Conservation (phyloP, 2,113 vertebrate species). For the Manacus vitellinus region DNA sequence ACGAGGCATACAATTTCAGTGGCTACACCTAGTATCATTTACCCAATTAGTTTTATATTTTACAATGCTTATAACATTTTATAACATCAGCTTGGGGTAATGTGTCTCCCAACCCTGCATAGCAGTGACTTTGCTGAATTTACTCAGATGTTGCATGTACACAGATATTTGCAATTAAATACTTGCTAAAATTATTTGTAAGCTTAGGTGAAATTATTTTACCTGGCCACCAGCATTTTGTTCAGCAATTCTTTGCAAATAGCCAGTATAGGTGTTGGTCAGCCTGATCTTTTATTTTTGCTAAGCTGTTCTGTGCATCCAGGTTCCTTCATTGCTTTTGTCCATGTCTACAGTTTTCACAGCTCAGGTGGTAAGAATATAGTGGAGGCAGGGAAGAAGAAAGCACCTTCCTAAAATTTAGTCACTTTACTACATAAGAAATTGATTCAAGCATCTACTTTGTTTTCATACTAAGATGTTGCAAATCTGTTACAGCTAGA, state of each 20-base stretch:
- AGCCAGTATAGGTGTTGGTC: not conserved
- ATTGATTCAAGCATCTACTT: not conserved
- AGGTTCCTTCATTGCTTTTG: not conserved
- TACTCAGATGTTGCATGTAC: not conserved
- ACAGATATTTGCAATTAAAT: not conserved
- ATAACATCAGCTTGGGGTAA: not conserved
- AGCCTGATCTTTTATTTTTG: not conserved
- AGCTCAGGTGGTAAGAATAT: not conserved
- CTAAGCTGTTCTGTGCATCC: not conserved
- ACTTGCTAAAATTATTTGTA: not conserved
- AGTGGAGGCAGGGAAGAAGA: not conserved
- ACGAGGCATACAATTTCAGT: not conserved
- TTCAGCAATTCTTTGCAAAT: not conserved
- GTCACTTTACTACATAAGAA: not conserved
- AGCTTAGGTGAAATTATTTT: not conserved
- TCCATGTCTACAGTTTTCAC: not conserved
- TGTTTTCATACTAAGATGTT: not conserved
- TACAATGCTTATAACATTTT: not conserved
- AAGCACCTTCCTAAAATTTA: not conserved
- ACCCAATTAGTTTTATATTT: not conserved
- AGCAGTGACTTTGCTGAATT: not conserved
- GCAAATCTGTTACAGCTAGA: not conserved
- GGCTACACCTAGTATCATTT: not conserved
- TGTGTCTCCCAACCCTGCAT: not conserved
- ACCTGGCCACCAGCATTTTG: not conserved